Base-by-base conservation (phyloP, 2,797 vertebrate species). In the Distichodus sexfasciatus region DNA sequence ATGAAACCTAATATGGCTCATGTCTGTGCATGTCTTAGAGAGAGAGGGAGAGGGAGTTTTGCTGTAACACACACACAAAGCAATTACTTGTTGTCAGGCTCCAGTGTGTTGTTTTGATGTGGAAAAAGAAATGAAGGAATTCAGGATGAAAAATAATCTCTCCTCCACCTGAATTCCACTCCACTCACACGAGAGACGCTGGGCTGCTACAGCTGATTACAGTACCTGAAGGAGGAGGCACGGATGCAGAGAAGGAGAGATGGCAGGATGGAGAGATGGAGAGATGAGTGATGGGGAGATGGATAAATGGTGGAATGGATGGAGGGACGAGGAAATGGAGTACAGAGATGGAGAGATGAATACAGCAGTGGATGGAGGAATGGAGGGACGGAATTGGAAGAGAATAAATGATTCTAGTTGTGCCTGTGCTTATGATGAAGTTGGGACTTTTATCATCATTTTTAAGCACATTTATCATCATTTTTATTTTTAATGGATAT, bases 1-100 rank as follows among this genome's bases (percentile, higher is more conserved):
- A 87, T 87, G 77, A 86, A 90, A 89, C 88, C 85, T 85, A 88
- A 90, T 89, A 90, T 84, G 84, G 80, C 83, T 81, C 83, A 65
- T 76, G 59, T 74, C 83, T 87, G 87, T 66, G n/a, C n/a, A n/a
- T n/a, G n/a, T n/a, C n/a, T n/a, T n/a, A n/a, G n/a, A n/a, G n/a
- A n/a, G n/a, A n/a, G n/a, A n/a, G n/a, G n/a, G n/a, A n/a, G n/a
- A n/a, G n/a, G n/a, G n/a, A 54, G 73, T 62, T 84, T 87, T 83
- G 87, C 86, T 89, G 87, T 84, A 71, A 38, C 14, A 43, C 43
- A 47, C 44, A 43, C 72, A 86, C 72, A 85, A 87, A 86, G 83
- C 81, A 87, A 85, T 79, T 85, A 83, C 86, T 84, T 86, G 86
- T 85, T 85, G 81, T 87, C 81, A 74, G 66, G 74, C 63, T 84